These are phyloP conservation scores for Fragum fragum DNA, from an alignment of 2,888 invertebrate genomes.

Conservation along the genomic window DNA sequence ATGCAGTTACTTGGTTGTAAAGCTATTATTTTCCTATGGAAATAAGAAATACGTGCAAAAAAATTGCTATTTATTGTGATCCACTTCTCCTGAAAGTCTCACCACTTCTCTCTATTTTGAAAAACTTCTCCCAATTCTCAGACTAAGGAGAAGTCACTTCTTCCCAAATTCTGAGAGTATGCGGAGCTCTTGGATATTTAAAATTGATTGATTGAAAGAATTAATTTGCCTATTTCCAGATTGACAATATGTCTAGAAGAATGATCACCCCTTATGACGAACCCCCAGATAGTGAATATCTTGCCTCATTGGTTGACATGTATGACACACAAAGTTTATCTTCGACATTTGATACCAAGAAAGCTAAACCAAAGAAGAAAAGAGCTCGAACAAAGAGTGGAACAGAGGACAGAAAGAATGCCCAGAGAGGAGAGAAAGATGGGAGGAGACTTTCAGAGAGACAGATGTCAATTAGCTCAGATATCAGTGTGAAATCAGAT, in stretches of 20 bases:
- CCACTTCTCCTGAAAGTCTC: no score
- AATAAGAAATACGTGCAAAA: no score
- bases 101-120: no score
- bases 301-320: constrained; percentile 72
- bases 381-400: constrained; percentile 75
- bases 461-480: constrained; percentile 77
- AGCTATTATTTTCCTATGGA: no score
- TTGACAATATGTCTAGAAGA: constrained; percentile 81
- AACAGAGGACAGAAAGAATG: constrained; percentile 68
- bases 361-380: constrained; percentile 72
- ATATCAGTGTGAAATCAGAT: constrained; percentile 75
- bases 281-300: constrained; percentile 74
- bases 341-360: constrained; percentile 61
- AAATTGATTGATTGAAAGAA: no score
- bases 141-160: no score
- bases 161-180: no score
- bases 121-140: no score
- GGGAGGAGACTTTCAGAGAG: constrained; percentile 56
- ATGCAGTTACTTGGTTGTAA: no score
- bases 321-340: constrained; percentile 43
- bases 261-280: constrained; percentile 83
- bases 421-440: not conserved
- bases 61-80: no score
- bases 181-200: no score
- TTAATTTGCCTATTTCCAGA: constrained; percentile 68